Base-by-base conservation (phyloP, 2,113 vertebrate genomes). In the Pseudopipra pipra region DNA sequence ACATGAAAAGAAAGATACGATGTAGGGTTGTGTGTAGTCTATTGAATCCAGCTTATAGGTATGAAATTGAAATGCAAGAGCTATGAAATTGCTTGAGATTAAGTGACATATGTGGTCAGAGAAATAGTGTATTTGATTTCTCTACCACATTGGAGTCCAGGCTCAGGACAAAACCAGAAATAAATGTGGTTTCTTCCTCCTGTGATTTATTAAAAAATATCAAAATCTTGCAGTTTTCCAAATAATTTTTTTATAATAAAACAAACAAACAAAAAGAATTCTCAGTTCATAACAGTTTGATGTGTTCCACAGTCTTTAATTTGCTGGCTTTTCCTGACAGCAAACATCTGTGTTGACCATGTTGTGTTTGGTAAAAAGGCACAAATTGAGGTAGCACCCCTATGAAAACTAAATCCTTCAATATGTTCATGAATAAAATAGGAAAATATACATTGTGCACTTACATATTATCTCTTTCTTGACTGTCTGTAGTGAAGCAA, bases 31-130 rank as follows among this genome's bases (percentile, higher is more conserved):
- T 56, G 35, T 44, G 87, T 83, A 61, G 33, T 72, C 78, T 91
- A 37, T 28, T 89, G 85, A 88, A 85, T 82, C 71, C 85, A 93
- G 54, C 37, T 91, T 78, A 76, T 33, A 30, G 62, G 82, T 93
- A 87, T 87, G 92, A 94, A 96, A 93, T 81, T 93, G 94, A 93
- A 97, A 95, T 55, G 72, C 76, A 95, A 55, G 12, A 81, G 73
- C 90, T 94, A 86, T 92, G 89, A 97, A 97, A 94, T 92, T 92
- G 68, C 61, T 70, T 66, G 59, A 92, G 55, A 90, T 84, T 74
- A 83, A 84, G n/a, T 55, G 73, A 71, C 43, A 77, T 43, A 86
- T 46, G 70, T 23, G 51, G 55, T 55, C 68, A 84, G 68, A 83
- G 43, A 5, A 93, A 76, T 2, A 67, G 23, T 4, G 10, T 17